Conservation (phyloP, 2,888 invertebrate species). For the Sepiola atlantica region DNA sequence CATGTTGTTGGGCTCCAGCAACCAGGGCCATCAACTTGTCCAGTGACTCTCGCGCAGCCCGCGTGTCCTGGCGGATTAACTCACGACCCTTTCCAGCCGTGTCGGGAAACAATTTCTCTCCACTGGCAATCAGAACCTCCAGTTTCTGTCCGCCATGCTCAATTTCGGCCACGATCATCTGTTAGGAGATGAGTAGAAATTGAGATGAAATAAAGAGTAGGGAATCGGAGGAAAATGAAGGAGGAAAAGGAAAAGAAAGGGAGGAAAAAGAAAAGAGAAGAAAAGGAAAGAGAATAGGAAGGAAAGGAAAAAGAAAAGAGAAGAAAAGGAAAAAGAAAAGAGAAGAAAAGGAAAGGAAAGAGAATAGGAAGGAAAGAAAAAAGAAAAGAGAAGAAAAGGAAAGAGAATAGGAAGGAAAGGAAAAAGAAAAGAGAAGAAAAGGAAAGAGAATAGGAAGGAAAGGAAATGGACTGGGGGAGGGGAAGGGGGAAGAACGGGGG, state of each 20-base stretch:
- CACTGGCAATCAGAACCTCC: slow-evolving; percentile 88
- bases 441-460: too few species aligned
- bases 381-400: too few species aligned
- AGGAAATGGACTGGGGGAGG: too few species aligned
- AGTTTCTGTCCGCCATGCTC: slow-evolving; percentile 85
- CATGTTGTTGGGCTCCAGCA: slow-evolving; percentile 86
- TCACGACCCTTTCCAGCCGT: slow-evolving; percentile 91
- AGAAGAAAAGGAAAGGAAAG: background rate
- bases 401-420: too few species aligned
- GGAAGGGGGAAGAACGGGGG: too few species aligned
- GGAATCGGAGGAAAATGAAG: background rate
- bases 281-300: background rate
- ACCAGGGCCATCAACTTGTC: slow-evolving; percentile 78
- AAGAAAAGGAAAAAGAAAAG: background rate
- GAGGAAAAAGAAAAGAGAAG: background rate
- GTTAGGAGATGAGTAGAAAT: slow-evolving; percentile 64
- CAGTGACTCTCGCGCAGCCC: slow-evolving; percentile 76
- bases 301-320: background rate
- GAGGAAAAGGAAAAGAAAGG: background rate
- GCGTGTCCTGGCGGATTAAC: slow-evolving; percentile 85
- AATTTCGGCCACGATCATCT: slow-evolving; percentile 87
- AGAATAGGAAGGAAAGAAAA: background rate
- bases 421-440: too few species aligned
- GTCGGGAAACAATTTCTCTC: slow-evolving; percentile 89
- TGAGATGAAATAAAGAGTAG: background rate